phyloP scores from a whole-genome alignment of 2,888 invertebrate species.

The Hypercompe scribonia region DNA sequence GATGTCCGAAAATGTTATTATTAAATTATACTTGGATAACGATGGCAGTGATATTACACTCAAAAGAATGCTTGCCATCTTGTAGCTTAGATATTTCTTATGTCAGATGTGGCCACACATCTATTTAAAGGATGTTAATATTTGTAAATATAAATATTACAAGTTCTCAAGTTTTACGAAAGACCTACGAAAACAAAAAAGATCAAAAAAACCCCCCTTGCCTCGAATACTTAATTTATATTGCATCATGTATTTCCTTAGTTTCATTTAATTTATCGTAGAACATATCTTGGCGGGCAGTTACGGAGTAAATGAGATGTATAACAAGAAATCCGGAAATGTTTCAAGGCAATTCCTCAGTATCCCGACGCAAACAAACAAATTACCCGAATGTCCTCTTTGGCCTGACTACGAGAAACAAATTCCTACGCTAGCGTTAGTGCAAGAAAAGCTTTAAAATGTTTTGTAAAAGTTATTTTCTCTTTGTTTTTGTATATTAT shows the following conservation, averaged over 20 bases:
- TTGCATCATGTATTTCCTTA: slow-evolving; percentile 46
- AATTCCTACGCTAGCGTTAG: slow-evolving; percentile 43
- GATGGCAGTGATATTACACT: too few species aligned
- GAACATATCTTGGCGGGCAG: slow-evolving; percentile 48
- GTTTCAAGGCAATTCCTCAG: slow-evolving; percentile 68
- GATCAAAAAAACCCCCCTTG: background rate
- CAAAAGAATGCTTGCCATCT: too few species aligned
- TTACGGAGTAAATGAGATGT: slow-evolving; percentile 71
- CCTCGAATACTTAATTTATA: slow-evolving; percentile 39
- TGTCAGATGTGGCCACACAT: too few species aligned
- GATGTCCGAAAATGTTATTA: too few species aligned
- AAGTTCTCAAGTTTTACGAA: background rate
- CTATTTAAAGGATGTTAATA: too few species aligned
- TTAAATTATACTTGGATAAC: too few species aligned
- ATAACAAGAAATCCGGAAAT: slow-evolving; percentile 70
- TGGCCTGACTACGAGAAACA: slow-evolving; percentile 48
- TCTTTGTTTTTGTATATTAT: slow-evolving; percentile 26
- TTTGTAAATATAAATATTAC: too few species aligned
- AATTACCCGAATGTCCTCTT: slow-evolving; percentile 65
- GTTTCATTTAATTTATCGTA: slow-evolving; percentile 45
- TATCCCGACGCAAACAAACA: slow-evolving; percentile 68
- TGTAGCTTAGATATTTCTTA: too few species aligned
- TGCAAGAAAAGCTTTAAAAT: slow-evolving; percentile 50
- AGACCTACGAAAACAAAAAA: too few species aligned
- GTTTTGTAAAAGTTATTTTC: slow-evolving; percentile 40